Percentiles rank a stretch among this genome's conserved stretches.
These are phyloP conservation scores for Gibbula magus DNA, from an alignment of 2,888 invertebrate species.

Conservation along the genomic window DNA sequence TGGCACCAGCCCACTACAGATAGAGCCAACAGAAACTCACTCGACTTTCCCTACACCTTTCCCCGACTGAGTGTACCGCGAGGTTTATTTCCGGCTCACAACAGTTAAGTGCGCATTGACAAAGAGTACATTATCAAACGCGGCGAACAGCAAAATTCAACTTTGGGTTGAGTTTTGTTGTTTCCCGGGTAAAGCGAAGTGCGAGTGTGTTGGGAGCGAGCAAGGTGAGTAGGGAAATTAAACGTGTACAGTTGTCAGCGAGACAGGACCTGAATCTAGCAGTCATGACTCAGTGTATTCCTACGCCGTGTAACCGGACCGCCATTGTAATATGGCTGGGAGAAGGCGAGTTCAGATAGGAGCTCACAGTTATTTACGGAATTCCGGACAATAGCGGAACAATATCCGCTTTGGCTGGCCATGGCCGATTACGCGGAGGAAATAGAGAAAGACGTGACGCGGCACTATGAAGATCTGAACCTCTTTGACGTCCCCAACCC, in stretches of 20 bases:
- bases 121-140: constrained; percentile 10
- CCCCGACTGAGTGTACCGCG: not conserved
- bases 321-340: constrained; percentile 34
- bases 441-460: constrained; percentile 40
- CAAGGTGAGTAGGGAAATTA: too few relatives aligned
- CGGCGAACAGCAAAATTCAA: too few relatives aligned
- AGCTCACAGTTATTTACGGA: constrained; percentile 30
- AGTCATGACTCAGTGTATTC: constrained; percentile 20
- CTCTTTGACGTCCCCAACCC: constrained; percentile 44
- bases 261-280: not conserved
- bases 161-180: too few relatives aligned
- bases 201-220: too few relatives aligned
- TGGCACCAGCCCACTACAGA: constrained; percentile 10
- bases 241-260: too few relatives aligned
- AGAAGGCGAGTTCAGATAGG: not conserved
- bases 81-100: constrained; percentile 23
- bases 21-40: not conserved
- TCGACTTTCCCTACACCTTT: not conserved
- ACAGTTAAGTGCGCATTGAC: not conserved
- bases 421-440: constrained; percentile 46
- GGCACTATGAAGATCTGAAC: constrained; percentile 41
- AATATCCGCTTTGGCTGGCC: constrained; percentile 28
- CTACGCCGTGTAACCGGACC: constrained; percentile 27
- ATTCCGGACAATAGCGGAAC: constrained; percentile 27
- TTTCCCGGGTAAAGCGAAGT: too few relatives aligned